Base-by-base conservation (phyloP, 2,797 vertebrate species). In the Pelobates cultripes region DNA sequence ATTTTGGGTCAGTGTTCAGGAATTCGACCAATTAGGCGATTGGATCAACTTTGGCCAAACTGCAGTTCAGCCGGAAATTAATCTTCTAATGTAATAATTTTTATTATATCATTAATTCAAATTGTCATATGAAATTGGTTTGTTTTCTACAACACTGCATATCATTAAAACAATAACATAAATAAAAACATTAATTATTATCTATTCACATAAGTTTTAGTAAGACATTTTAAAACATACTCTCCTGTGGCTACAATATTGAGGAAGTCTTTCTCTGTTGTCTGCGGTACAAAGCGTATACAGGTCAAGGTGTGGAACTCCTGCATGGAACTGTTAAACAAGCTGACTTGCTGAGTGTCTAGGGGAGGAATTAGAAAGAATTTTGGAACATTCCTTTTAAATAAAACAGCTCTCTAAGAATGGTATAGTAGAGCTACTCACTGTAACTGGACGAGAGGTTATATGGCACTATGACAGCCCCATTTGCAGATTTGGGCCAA, bases 221-320 rank as follows among this genome's bases (percentile, higher is more conserved):
- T 6, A 1, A 1, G 47, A 3, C 5, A 51, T 51, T 6, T 5
- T 10, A 66, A 15, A 42, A 51, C 74, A 8, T 68, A 77, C 75
- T 63, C 75, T 6, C 3, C 40, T 68, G 64, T 9, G 4, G 44
- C 40, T 12, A n/a, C 4, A 77, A 77, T 55, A 41, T 43, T 69
- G 10, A 77, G 3, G 17, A 64, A 77, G 15, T 77, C 64, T 10
- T 4, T 55, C 51, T 77, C 28, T 15, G 75, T 68, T n/a, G 44
- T 68, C 40, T 45, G 14, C 10, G 45, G 63, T 28, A 77, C 14
- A 14, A 77, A 77, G 4, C 75, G 64, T 6, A 77, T 3, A 17
- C 64, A 77, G 40, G 75, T 77, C 75, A 77, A 17, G 8, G 75
- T 68, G 45, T 77, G 61, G 14, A 41, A 77, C 45, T 77, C 75